Percentiles rank a stretch among this genome's conserved stretches.
These are phyloP conservation scores for Melanotaenia boesemani DNA, from an alignment of 2,797 vertebrate species.

Conservation along the genomic window DNA sequence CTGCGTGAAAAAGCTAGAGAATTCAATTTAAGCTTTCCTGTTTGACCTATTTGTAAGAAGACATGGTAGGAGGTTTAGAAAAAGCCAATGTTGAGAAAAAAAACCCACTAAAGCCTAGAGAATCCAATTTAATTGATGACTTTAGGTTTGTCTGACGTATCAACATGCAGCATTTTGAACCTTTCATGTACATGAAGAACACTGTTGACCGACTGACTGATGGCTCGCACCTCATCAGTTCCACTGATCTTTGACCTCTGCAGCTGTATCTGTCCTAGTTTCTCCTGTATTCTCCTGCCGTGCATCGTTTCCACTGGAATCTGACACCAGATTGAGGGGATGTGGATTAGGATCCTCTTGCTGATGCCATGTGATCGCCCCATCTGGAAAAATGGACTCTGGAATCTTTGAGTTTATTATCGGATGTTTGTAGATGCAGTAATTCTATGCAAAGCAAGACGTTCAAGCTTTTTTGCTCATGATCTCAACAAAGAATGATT, in stretches of 20 bases:
- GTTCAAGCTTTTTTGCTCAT: not conserved
- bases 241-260: slow-evolving; percentile 62
- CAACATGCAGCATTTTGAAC: slow-evolving; percentile 7
- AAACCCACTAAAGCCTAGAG: slow-evolving; percentile 26
- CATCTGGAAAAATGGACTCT: slow-evolving; percentile 57
- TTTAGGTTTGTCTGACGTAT: slow-evolving; percentile 8
- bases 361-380: slow-evolving; percentile 65
- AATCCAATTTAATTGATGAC: slow-evolving; percentile 35
- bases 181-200: slow-evolving; percentile 5
- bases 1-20: not conserved
- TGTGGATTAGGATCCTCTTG: slow-evolving; percentile 75
- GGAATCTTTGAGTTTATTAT: slow-evolving; percentile 39
- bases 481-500: not conserved
- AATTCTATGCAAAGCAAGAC: not conserved
- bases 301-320: slow-evolving; percentile 55
- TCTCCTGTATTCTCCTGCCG: slow-evolving; percentile 45
- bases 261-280: slow-evolving; percentile 74
- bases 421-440: not conserved
- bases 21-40: slow-evolving; percentile 35
- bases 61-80: slow-evolving; percentile 9
- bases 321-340: slow-evolving; percentile 77
- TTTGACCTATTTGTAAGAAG: slow-evolving; percentile 53
- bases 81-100: slow-evolving; percentile 23
- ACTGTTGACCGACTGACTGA: slow-evolving; percentile 16
- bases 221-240: slow-evolving; percentile 41